Base-by-base conservation (phyloP, 2,888 invertebrate genomes). In the Drosophila diplacantha region DNA sequence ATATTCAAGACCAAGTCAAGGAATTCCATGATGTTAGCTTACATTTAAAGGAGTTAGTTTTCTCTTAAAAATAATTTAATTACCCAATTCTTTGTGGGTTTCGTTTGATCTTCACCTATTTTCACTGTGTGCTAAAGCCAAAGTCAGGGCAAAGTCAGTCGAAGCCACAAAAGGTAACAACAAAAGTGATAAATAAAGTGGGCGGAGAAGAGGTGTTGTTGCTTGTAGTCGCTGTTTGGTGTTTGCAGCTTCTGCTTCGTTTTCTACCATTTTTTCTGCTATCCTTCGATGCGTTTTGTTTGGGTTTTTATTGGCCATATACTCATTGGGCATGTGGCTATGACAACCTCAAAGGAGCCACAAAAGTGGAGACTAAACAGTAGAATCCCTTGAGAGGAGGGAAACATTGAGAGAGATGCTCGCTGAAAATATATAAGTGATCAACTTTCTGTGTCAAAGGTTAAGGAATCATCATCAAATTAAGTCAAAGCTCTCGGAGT, bases 171-270 rank as follows among this genome's bases (percentile, higher is more conserved):
- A 20, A 24, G 29, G 18, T 31, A 31, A 29, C 53, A 26, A 39
- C 52, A 67, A 55, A 73, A 75, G 75, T 78, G 79, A 78, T 78
- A 75, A 75, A 75, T 75, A 78, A 75, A 73, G 22, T 53, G 56
- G 20, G 47, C 50, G 39, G 31, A 24, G 32, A 22, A 29, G n/a
- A 31, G 52, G 24, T 35, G 51, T 18, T 26, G 26, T 46, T 47
- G 26, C 35, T 35, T 46, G 24, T 35, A n/a, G 44, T 12, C 12
- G 46, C 20, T 7, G 31, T 46, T 31, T 54, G 18, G 24, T 14
- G 16, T 35, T 26, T 46, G 34, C 29, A 29, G 29, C 44, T 29
- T 46, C 29, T 31, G 29, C 29, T 46, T 29, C 18, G 31, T 9
- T 16, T 24, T 41, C 1, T 41, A 5, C 2, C 3, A 16, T 2